Conservation (phyloP, 2,888 invertebrate species). For the Limenitis camilla region DNA sequence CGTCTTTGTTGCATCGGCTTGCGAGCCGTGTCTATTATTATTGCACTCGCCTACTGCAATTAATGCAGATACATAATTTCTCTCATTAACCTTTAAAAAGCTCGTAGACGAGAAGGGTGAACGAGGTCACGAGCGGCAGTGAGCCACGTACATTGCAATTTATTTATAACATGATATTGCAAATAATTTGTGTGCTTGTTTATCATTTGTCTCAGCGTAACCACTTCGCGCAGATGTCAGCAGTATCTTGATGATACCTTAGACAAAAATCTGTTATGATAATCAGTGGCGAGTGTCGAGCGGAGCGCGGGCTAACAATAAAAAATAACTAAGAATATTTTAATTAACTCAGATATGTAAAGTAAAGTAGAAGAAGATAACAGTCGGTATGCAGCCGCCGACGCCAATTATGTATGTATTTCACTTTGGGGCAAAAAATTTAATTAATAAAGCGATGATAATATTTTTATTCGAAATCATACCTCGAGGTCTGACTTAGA, state of each 20-base stretch:
- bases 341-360: slow-evolving; percentile 6
- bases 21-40: slow-evolving; percentile 9
- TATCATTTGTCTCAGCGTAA: neutral
- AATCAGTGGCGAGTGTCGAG: slow-evolving; percentile 7
- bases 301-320: neutral
- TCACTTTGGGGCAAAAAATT: neutral
- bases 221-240: neutral
- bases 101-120: neutral
- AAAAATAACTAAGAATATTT: slow-evolving; percentile 4
- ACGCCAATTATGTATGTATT: neutral
- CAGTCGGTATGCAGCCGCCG: neutral
- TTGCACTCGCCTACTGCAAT: slow-evolving; percentile 6
- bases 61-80: slow-evolving; percentile 27
- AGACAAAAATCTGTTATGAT: slow-evolving; percentile 10
- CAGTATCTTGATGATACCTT: slow-evolving; percentile 4
- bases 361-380: slow-evolving; percentile 4
- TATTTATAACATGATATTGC: too few relatives aligned
- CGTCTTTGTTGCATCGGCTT: neutral
- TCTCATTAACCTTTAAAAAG: slow-evolving; percentile 24
- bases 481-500: too few relatives aligned
- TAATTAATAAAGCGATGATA: too few relatives aligned
- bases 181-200: neutral
- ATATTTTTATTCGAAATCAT: too few relatives aligned
- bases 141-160: too few relatives aligned
- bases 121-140: too few relatives aligned